These are phyloP conservation scores for Anabacerthia variegaticeps DNA, from an alignment of 2,797 vertebrate species.

Conservation along the genomic window DNA sequence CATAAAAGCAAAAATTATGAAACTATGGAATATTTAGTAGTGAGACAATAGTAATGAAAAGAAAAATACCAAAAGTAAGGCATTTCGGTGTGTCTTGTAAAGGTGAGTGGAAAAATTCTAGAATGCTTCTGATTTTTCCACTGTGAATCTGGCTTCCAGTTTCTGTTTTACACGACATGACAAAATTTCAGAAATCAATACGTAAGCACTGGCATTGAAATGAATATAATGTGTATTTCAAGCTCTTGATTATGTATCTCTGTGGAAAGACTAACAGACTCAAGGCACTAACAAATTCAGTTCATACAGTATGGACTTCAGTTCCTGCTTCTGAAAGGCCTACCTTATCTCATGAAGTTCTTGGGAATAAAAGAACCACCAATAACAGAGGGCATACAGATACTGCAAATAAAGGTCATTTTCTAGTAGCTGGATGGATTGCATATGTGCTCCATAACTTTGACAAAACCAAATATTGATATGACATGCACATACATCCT, in stretches of 20 bases:
- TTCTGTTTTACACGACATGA: background rate
- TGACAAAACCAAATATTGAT: background rate
- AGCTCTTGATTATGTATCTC: background rate
- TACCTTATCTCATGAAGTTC: background rate
- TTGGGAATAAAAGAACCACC: background rate
- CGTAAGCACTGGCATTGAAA: background rate
- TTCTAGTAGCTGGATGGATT: background rate
- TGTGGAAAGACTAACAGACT: background rate
- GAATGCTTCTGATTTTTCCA: background rate
- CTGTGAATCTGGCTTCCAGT: background rate
- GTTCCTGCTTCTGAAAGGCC: background rate
- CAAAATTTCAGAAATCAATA: background rate
- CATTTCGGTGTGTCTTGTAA: background rate
- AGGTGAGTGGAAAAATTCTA: background rate
- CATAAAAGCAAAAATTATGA: background rate
- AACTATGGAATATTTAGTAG: background rate
- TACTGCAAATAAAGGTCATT: background rate
- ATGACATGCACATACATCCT: fast-evolving
- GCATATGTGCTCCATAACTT: background rate
- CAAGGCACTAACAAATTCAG: background rate
- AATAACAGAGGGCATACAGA: background rate
- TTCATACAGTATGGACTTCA: background rate
- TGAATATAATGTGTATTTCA: background rate
- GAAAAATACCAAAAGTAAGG: background rate
- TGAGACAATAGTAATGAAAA: background rate